Base-by-base conservation (phyloP, 2,888 invertebrate species). In the Pseudococcus longispinus region DNA sequence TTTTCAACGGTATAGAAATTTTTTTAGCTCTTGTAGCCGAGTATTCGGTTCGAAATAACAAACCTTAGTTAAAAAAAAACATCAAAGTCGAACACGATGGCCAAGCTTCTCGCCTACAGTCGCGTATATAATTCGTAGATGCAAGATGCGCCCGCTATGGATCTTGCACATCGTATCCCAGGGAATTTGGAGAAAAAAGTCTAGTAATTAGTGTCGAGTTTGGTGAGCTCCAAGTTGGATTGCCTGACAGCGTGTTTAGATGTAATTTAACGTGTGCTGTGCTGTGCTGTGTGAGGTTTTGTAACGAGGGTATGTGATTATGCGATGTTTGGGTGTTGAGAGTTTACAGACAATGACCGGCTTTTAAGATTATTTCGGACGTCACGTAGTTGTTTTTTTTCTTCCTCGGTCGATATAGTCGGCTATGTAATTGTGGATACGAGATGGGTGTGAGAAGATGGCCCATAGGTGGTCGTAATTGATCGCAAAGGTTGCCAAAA, bases 301-400 rank as follows among this genome's bases (percentile, higher is more conserved):
- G 26, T 70, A 70, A 70, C 70, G 70, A 70, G 70, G 70, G 70
- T 70, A 29, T 70, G 70, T 70, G 70, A 70, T 70, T 70, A 70
- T 65, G 23, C 70, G 70, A 70, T 29, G 70, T 70, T 70, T 60
- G 60, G 60, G 60, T 60, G 60, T 60, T 60, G 60, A 60, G 60
- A 60, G 60, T 60, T 29, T 70, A 32, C 32, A 70, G 70, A 70
- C 70, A 70, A 70, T 70, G 70, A 29, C 29, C 70, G 70, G 26
- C 29, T 70, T 70, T 29, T 29, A 60, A 60, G 9, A 60, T 23
- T 23, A 51, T 51, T 51, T 60, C 1, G 8, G 23, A 60, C 60
- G 60, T 60, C 60, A 60, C 60, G 60, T 11, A 60, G 20, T 60
- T 23, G 60, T 60, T 60, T 20, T 74, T 74, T 74, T 15, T 74